Percentiles rank a stretch among this genome's conserved stretches.
Evolutionary conservation across 1,140 invertebrate species (phyloP).

Genomic region (Coelopa frigida): DNA sequence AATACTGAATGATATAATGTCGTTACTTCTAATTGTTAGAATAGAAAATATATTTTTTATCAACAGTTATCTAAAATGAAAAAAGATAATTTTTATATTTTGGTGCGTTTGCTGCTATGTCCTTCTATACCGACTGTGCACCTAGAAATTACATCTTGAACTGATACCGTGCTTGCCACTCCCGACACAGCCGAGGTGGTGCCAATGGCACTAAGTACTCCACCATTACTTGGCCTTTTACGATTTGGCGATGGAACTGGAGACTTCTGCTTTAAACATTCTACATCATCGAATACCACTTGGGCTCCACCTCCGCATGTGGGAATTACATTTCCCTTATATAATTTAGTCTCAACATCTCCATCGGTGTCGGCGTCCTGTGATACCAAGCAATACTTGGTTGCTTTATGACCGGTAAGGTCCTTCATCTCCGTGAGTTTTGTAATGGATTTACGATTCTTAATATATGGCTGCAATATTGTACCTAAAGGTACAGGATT

Average conservation of each 20-base stretch:
- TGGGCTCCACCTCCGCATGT: conserved; percentile 89
- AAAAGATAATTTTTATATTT: conserved; percentile 20
- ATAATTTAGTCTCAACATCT: conserved; percentile 85
- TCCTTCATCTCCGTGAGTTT: conserved; percentile 67
- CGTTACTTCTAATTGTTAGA: neutral
- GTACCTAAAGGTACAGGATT: conserved; percentile 70
- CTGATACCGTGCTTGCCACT: conserved; percentile 26
- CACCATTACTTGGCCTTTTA: conserved; percentile 29
- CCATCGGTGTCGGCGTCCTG: conserved; percentile 87
- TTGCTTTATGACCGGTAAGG: conserved; percentile 63
- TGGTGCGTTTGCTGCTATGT: conserved; percentile 38
- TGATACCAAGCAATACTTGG: conserved; percentile 85
- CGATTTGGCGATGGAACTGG: conserved; percentile 50
- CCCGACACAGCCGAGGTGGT: conserved; percentile 22
- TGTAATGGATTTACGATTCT: conserved; percentile 74
- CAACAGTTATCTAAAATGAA: neutral
- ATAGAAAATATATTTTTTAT: neutral
- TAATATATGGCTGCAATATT: conserved; percentile 77
- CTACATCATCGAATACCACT: conserved; percentile 93
- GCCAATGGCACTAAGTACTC: conserved; percentile 17
- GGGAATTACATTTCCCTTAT: conserved; percentile 89
- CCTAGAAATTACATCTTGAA: conserved; percentile 31
- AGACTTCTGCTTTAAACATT: conserved; percentile 78
- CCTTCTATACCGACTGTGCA: conserved; percentile 42
- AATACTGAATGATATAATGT: neutral